A percentile compares a stretch with the other conserved stretches of the same genome.
Conservation (phyloP, 2,797 vertebrate species). For the Ctenosaura bakeri region DNA sequence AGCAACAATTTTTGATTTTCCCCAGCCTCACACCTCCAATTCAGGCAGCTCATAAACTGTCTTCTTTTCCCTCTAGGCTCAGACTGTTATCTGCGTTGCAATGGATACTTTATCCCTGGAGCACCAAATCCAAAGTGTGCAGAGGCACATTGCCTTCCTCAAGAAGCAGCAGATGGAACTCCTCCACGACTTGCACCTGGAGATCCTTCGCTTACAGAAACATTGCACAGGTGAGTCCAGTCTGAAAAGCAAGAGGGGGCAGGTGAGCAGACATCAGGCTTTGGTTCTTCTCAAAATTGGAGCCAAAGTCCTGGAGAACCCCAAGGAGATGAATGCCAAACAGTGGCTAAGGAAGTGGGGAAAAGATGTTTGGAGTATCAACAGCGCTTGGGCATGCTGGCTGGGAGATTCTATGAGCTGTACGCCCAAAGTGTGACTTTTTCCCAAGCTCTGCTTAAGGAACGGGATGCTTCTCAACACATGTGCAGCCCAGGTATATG, state of each 20-base stretch:
- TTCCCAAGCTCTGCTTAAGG: too few relatives aligned
- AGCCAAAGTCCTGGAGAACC: background rate
- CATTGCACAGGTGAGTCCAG: slow-evolving; percentile 90
- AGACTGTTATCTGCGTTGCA: slow-evolving; percentile 65
- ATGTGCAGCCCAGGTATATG: too few relatives aligned
- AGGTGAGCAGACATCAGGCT: too few relatives aligned
- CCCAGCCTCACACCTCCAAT: background rate
- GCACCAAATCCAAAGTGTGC: slow-evolving; percentile 92
- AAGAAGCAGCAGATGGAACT: slow-evolving; percentile 94
- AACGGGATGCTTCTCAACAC: too few relatives aligned
- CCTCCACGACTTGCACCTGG: slow-evolving; percentile 93
- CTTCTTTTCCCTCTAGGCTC: slow-evolving; percentile 64
- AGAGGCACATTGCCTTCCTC: slow-evolving; percentile 93
- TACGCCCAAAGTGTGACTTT: too few relatives aligned
- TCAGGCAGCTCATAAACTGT: background rate
- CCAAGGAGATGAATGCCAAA: background rate
- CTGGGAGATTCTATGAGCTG: too few relatives aligned
- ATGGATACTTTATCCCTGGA: slow-evolving; percentile 91
- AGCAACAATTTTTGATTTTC: background rate
- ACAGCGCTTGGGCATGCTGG: too few relatives aligned
- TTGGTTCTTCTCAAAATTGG: background rate
- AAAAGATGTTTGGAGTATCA: too few relatives aligned
- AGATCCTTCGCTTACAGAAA: slow-evolving; percentile 95
- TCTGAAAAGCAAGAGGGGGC: too few relatives aligned
- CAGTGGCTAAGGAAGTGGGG: background rate